A percentile compares a stretch with the other conserved stretches of the same genome.
Evolutionary conservation across 2,113 vertebrate species (phyloP).

Genomic region (Puffinus mauretanicus): DNA sequence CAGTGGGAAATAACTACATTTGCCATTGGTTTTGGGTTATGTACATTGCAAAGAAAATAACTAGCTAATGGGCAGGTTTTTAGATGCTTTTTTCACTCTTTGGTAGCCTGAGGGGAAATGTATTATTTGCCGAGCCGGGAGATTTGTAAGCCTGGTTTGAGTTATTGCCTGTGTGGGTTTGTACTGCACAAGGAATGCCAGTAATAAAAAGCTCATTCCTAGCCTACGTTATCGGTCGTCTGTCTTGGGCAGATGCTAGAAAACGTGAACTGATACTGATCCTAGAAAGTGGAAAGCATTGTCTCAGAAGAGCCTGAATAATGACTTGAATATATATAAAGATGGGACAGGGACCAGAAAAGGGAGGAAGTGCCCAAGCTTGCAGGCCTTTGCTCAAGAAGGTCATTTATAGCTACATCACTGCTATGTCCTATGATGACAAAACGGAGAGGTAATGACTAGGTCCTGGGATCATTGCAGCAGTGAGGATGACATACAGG

Average conservation of each 20-base stretch:
- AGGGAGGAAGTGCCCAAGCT: background rate
- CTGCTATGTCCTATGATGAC: background rate
- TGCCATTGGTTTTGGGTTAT: background rate
- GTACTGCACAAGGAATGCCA: background rate
- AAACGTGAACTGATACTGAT: background rate
- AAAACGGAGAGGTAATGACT: background rate
- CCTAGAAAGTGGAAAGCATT: background rate
- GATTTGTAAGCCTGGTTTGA: conserved; percentile 1
- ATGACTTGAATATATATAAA: background rate
- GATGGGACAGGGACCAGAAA: background rate
- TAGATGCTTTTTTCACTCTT: background rate
- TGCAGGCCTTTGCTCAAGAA: background rate
- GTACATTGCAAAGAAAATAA: background rate
- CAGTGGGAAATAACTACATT: background rate
- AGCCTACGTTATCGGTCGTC: background rate
- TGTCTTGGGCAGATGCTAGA: background rate
- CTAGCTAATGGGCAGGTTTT: background rate
- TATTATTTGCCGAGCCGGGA: background rate
- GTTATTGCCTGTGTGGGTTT: background rate
- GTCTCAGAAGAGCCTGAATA: background rate
- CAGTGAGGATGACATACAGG: background rate
- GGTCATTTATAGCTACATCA: background rate
- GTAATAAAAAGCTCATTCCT: background rate
- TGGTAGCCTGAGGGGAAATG: background rate
- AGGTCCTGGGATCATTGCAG: background rate